Base-by-base conservation (phyloP, 2,888 invertebrate species). In the Tiliacea aurago region DNA sequence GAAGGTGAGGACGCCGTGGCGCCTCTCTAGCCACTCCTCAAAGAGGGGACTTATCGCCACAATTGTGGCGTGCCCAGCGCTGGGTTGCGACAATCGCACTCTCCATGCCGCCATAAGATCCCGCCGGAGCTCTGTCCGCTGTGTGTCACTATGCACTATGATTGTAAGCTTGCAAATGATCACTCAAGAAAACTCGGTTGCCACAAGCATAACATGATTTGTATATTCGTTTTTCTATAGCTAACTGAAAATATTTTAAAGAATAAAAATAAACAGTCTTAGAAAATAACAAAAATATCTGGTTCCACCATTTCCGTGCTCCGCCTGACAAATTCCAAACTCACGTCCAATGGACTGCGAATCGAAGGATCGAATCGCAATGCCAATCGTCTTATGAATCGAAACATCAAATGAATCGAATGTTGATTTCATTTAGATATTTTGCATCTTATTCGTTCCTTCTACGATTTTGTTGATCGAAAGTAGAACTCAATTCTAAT, bases 381-480 rank as follows among this genome's bases (percentile, higher is more conserved):
- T 77, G 75, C 84, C 81, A 86, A 85, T 86, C 85, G 83, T 81
- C 79, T 73, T 77, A 85, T 81, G 87, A 86, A 84, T 83, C 81
- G 80, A 83, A 81, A 79, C 83, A 79, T 81, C 63, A 71, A 73
- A 83, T 86, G 76, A 86, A 81, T 80, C 81, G 80, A 85, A 83
- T 77, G 80, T 84, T 86, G 89, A 87, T 88, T 88, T 85, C 82
- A 86, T 88, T 87, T 86, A 78, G 80, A 83, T 86, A 77, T 78
- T 84, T 84, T 56, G 77, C 70, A 81, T 84, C 80, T 80, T 86
- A 87, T 84, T 83, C 85, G 70, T 72, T 59, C 73, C 75, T 73
- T 67, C 76, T 55, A 51, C 74, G 70, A 72, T 79, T 83, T 84
- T 77, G 73, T 82, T 84, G 78, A 84, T 85, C 79, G 78, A 73